Evolutionary conservation across 2,797 vertebrate genomes (phyloP).

Genomic region (Sebastes hubbsi): DNA sequence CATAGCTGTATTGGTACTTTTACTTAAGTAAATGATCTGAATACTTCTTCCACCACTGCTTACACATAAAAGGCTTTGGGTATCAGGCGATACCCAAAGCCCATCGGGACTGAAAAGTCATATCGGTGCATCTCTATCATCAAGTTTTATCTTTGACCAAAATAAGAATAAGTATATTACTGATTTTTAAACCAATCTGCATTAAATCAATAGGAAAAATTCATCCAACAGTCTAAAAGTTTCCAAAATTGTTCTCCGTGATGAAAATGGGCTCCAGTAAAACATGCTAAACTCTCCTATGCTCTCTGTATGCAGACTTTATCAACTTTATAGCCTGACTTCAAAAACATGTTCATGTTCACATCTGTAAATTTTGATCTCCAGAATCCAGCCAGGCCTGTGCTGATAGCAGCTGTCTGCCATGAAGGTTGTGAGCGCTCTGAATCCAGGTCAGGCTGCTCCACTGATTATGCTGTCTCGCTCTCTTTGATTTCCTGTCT

Average conservation of each 20-base stretch:
- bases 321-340: neutral
- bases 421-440: slow-evolving; percentile 14
- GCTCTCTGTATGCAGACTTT: neutral
- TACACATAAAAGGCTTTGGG: too few relatives aligned
- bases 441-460: slow-evolving; percentile 67
- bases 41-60: too few relatives aligned
- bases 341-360: neutral
- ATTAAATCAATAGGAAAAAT: neutral
- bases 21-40: too few relatives aligned
- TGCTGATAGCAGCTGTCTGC: slow-evolving; percentile 38
- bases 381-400: neutral
- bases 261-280: neutral
- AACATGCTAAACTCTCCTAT: neutral
- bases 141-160: too few relatives aligned
- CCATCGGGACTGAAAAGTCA: too few relatives aligned
- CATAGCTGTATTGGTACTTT: too few relatives aligned
- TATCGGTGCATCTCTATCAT: too few relatives aligned
- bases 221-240: neutral
- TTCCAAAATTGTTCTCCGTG: neutral
- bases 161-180: too few relatives aligned
- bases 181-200: neutral
- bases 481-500: slow-evolving; percentile 76
- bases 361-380: slow-evolving; percentile 21
- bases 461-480: slow-evolving; percentile 69
- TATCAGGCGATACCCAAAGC: too few relatives aligned